These are phyloP conservation scores for Acronicta alni DNA, from an alignment of 2,888 invertebrate species.

Conservation along the genomic window DNA sequence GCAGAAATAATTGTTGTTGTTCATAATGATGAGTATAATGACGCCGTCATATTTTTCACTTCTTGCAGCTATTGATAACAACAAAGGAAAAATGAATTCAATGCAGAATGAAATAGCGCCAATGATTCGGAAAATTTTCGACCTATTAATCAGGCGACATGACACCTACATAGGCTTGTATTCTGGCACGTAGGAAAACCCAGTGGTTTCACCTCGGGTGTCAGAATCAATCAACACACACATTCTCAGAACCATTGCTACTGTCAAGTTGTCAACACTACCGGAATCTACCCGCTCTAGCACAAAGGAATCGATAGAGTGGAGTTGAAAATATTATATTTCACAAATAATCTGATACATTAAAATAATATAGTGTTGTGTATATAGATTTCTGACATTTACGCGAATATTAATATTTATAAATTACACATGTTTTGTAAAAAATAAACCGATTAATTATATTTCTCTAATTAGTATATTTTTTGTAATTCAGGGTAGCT, in stretches of 20 bases:
- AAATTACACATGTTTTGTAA: no score
- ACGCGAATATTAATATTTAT: no score
- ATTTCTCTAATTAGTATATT: no score
- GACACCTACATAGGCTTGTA: constrained; percentile 4
- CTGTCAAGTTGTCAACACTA: constrained; percentile 32
- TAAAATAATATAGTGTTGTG: no score
- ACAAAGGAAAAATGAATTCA: neutral
- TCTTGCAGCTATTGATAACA: no score
- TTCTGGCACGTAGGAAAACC: constrained; percentile 29
- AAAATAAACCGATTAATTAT: no score
- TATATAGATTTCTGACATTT: no score
- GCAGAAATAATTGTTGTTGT: no score
- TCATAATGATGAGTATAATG: no score
- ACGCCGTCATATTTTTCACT: no score
- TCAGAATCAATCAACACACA: constrained; percentile 41
- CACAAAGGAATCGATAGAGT: constrained; percentile 34
- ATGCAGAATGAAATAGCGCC: neutral
- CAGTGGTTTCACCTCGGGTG: constrained; percentile 34
- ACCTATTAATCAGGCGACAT: neutral
- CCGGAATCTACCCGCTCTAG: constrained; percentile 45
- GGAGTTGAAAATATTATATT: neutral
- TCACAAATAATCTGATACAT: neutral
- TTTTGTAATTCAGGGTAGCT: no score
- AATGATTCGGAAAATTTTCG: no score
- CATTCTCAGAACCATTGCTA: constrained; percentile 51